Evolutionary conservation across 2,797 vertebrate species (phyloP), one percentile per base, ranked within the genome.

Genomic region (Poecilia gillii): DNA sequence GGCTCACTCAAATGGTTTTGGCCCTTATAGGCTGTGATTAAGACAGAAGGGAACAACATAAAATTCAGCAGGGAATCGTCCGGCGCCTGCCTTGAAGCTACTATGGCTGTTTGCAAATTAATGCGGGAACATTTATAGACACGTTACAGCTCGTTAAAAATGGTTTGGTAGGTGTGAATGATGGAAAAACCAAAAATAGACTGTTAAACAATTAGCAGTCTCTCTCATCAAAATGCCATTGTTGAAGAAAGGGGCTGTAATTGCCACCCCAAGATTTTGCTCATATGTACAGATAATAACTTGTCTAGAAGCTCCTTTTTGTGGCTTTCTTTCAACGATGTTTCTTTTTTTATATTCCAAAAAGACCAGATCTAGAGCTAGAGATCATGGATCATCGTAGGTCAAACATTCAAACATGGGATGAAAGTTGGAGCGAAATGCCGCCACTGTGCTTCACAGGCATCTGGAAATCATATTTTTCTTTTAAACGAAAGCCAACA

Each of bases 401-500:
- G 53, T 13, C 11, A 11, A 57, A 57, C 9, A 57, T n/a, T 57
- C 11, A 57, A 57, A 57, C 31, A 62, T 33, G 28, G 59, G 14
- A 62, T 3, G 5, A 41, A 70, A 57, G 33, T 77, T 4, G 51
- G 36, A 28, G 18, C 55, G 28, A 80, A 80, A 76, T 75, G 28
- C 73, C 66, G 46, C 12, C 14, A 0, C 23, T 28, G 47, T 25
- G 28, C 53, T 77, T 75, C 33, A n/a, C 2, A 41, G 3, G 77
- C n/a, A 64, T 28, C 13, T 33, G 6, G 28, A 33, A 64, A 64
- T 36, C 57, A 6, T 64, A 18, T 36, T 64, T 18, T 64, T 64
- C 6, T 33, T 7, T 33, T 28, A n/a, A 36, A 20, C 47, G 51
- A 36, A 64, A 68, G 7, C 75, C 55, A 73, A 45, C 51, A 68